A percentile compares a stretch with the other conserved stretches of the same genome.
Evolutionary conservation across 2,888 invertebrate species (phyloP).

Genomic region (Homarus gammarus): DNA sequence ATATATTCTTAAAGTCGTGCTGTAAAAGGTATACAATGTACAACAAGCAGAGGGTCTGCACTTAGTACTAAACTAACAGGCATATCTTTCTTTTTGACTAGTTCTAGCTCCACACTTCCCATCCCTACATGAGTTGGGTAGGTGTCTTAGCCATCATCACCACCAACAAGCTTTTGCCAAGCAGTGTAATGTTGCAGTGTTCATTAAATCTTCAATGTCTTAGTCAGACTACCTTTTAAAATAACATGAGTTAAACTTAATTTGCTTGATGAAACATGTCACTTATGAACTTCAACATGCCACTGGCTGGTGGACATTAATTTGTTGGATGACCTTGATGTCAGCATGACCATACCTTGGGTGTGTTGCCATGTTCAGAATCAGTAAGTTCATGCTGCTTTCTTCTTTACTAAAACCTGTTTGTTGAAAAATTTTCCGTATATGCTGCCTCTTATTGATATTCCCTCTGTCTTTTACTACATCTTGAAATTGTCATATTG

Average conservation of each 20-base stretch:
- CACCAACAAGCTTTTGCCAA: conserved; percentile 19
- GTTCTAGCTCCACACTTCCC: conserved; percentile 84
- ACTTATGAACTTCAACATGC: not conserved
- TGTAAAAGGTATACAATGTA: conserved; percentile 25
- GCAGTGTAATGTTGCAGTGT: not conserved
- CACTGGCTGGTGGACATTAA: conserved; percentile 12
- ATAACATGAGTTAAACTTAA: not conserved
- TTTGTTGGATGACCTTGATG: conserved; percentile 38
- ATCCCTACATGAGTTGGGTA: conserved; percentile 84
- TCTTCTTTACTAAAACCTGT: conserved; percentile 5
- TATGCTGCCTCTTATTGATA: not conserved
- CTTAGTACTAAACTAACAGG: conserved; percentile 24
- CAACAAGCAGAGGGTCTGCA: not conserved
- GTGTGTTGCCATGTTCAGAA: conserved; percentile 25
- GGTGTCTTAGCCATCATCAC: conserved; percentile 78
- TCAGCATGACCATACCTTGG: conserved; percentile 17
- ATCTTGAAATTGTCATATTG: not conserved
- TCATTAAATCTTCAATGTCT: not conserved
- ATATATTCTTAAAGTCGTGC: not conserved
- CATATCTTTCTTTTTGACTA: conserved; percentile 77
- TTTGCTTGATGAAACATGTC: not conserved
- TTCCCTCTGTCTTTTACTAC: not conserved
- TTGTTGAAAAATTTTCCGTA: not conserved
- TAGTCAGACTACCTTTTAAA: not conserved
- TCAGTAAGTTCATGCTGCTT: not conserved